A percentile compares a stretch with the other conserved stretches of the same genome.
phyloP scores from a whole-genome alignment of 2,797 vertebrate species.

The Microhierax caerulescens region DNA sequence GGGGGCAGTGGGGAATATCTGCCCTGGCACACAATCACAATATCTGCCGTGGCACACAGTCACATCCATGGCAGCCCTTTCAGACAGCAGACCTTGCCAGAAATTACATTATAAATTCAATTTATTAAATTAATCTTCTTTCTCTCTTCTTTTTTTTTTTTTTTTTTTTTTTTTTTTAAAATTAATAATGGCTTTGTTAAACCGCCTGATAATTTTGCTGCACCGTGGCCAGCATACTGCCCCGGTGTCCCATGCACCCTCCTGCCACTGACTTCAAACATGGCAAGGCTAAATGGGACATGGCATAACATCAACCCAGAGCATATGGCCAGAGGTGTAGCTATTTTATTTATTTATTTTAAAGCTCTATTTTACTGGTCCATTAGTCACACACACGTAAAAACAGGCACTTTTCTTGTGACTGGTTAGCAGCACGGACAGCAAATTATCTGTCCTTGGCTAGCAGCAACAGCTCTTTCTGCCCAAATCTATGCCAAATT shows the following conservation, averaged over 20 bases:
- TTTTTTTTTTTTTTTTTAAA: background rate
- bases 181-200: background rate
- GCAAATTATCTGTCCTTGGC: background rate
- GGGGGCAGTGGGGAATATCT: background rate
- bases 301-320: background rate
- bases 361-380: background rate
- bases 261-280: background rate
- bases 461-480: background rate
- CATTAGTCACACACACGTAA: background rate
- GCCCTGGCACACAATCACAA: background rate
- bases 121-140: background rate
- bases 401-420: background rate
- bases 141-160: background rate
- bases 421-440: background rate
- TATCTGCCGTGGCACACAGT: background rate
- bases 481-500: background rate
- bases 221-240: fast-evolving
- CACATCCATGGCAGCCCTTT: background rate
- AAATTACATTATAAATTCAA: background rate
- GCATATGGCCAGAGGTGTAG: background rate
- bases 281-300: background rate
- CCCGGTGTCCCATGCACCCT: fast-evolving
- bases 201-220: background rate
- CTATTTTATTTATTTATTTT: background rate
- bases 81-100: background rate